Percentiles rank a stretch among this genome's conserved stretches.
These are phyloP conservation scores for Galleria mellonella DNA, from an alignment of 1,140 invertebrate species.

Conservation along the genomic window DNA sequence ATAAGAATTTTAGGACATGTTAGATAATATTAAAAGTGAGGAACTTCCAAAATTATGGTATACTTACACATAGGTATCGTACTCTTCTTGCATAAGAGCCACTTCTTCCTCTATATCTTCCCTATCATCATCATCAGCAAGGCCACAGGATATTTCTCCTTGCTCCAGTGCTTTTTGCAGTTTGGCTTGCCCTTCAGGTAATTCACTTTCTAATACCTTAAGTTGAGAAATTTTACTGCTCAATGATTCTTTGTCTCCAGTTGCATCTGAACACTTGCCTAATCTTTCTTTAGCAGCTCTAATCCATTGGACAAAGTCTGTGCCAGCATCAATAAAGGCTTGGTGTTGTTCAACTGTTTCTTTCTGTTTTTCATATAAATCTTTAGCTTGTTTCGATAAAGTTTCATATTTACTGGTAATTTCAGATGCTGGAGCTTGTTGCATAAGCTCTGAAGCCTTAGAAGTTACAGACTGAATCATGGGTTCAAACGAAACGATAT, in stretches of 20 bases:
- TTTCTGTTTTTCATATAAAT: conserved; percentile 92
- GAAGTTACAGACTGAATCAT: conserved; percentile 95
- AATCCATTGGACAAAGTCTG: conserved; percentile 95
- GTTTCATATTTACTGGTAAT: conserved; percentile 93
- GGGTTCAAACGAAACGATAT: conserved; percentile 95
- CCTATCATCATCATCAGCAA: conserved; percentile 89
- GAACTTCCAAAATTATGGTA: conserved; percentile 2
- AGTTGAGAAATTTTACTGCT: conserved; percentile 89
- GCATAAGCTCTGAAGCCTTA: conserved; percentile 92
- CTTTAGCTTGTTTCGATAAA: conserved; percentile 91
- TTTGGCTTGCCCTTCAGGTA: conserved; percentile 87
- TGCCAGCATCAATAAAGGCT: conserved; percentile 91
- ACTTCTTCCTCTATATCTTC: conserved; percentile 95
- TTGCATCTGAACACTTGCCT: conserved; percentile 95
- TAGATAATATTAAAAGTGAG: background rate
- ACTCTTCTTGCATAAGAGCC: conserved; percentile 90
- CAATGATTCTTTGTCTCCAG: conserved; percentile 93
- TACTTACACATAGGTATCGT: conserved; percentile 86
- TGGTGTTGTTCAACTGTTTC: conserved; percentile 93
- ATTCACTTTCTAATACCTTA: conserved; percentile 87
- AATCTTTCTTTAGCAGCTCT: conserved; percentile 90
- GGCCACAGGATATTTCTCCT: conserved; percentile 87
- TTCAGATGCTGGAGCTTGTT: conserved; percentile 89
- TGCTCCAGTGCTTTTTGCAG: conserved; percentile 87
- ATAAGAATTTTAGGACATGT: background rate